Evolutionary conservation across 2,888 invertebrate species (phyloP), one percentile per base, ranked within the genome.

Genomic region (Rotaria socialis): DNA sequence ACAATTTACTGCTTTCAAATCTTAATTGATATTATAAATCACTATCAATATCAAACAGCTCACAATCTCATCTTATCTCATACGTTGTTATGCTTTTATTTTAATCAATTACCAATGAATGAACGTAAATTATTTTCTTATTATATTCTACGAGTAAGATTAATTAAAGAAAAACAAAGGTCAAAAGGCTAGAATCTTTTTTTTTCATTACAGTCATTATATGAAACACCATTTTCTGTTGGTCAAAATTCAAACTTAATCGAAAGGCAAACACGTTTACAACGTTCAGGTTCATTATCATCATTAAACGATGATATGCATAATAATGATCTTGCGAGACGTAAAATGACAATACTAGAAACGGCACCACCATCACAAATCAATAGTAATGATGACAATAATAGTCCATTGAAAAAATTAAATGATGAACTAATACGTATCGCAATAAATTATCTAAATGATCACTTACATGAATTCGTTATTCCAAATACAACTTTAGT

Each of bases 241-340:
- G 35, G 4, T 27, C 14, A 16, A 11, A 35, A 67, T 35, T 35
- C 27, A 14, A 16, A 5, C 16, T 67, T 27, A 35, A 3, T 67
- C 16, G 67, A 67, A 67, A 35, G 67, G 16, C 67, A 35, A 35
- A 1, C 41, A 35, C 67, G 67, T 67, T 67, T 67, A 67, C 67
- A 67, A 35, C 67, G 67, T 27, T 67, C 67, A 19, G 67, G 67
- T 67, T 67, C 67, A 14, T 67, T 67, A 67, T 67, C 67, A 41
- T 67, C 67, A 41, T 8, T 67, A 67, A 67, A 67, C 24, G 67
- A 67, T 35, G 67, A 67, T 35, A 16, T 5, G 19, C 67, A 67
- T 67, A 19, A 27, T 35, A 67, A 35, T 67, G 67, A 67, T 19
- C 2, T 19, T 5, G 2, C 19, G 11, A 67, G 5, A 67, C 67